Evolutionary conservation across 2,113 vertebrate genomes (phyloP).

Genomic region (Limnothrissa miodon): DNA sequence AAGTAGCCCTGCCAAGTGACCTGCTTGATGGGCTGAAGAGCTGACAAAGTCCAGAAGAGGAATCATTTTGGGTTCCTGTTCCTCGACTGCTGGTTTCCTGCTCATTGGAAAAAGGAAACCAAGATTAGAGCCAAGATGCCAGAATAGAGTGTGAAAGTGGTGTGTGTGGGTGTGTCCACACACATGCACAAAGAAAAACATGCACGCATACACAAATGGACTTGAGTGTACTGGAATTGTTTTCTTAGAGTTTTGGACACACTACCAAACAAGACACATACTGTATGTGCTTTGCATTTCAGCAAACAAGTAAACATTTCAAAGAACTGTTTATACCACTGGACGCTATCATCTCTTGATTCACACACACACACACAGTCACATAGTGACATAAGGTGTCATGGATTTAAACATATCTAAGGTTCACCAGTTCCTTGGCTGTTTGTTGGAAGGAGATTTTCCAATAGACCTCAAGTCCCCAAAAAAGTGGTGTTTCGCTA

Average conservation of each 20-base stretch:
- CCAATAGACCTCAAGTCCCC: too few species aligned
- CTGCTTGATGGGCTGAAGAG: conserved; percentile 3
- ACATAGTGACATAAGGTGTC: background rate
- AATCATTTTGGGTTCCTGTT: conserved; percentile 13
- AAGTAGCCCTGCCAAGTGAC: conserved; percentile 48
- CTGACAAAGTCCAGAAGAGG: background rate
- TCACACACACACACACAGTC: background rate
- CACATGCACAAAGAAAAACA: conserved; percentile 1
- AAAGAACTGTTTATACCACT: background rate
- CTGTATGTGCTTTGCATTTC: background rate
- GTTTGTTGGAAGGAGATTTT: background rate
- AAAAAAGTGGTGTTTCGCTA: background rate
- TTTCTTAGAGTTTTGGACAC: background rate
- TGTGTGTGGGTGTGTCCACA: background rate
- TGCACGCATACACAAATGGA: background rate
- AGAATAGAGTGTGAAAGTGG: background rate
- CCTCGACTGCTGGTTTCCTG: background rate
- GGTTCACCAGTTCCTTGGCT: background rate
- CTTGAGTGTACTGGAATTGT: background rate
- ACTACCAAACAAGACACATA: background rate
- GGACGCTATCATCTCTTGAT: background rate
- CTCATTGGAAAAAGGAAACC: background rate
- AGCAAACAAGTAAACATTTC: background rate
- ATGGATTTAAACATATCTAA: background rate
- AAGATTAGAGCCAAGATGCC: background rate